A percentile compares a stretch with the other conserved stretches of the same genome.
phyloP scores from a whole-genome alignment of 64 coral and sea anemone genomes.

The Dendronephthya gigantea region DNA sequence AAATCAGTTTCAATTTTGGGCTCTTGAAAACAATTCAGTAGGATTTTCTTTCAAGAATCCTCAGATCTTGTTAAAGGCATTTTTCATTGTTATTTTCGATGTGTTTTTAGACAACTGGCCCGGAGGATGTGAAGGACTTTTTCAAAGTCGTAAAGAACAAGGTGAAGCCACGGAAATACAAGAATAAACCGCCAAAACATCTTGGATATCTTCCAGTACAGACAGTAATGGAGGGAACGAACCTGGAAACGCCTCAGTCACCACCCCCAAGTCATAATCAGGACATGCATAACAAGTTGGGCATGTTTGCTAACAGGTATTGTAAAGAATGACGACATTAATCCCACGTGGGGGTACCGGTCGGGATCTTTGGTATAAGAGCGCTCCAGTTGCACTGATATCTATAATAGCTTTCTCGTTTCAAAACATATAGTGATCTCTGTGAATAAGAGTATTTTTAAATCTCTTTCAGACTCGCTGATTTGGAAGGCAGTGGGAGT shows the following conservation, averaged over 20 bases:
- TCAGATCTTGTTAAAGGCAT: too few species aligned
- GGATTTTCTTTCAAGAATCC: too few species aligned
- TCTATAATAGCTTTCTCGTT: too few species aligned
- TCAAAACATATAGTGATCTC: too few species aligned
- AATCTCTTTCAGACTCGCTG: not conserved
- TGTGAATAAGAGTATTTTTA: not conserved
- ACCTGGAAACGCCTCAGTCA: constrained; percentile 84
- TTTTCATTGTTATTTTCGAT: too few species aligned
- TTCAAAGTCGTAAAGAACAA: constrained; percentile 92
- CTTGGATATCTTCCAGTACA: constrained; percentile 94
- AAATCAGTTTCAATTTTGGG: too few species aligned
- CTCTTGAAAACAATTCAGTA: too few species aligned
- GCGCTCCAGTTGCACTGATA: too few species aligned
- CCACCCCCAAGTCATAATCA: constrained; percentile 65
- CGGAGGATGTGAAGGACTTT: constrained; percentile 91
- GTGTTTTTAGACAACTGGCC: constrained; percentile 81
- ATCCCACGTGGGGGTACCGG: too few species aligned
- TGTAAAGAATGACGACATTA: not conserved
- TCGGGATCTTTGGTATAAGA: not conserved
- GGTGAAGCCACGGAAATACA: constrained; percentile 78
- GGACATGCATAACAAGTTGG: constrained; percentile 89
- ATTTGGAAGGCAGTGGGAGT: not conserved
- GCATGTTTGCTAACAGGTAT: constrained; percentile 89
- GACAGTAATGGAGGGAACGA: constrained; percentile 93
- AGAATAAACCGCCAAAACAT: constrained; percentile 89